Evolutionary conservation across 2,888 invertebrate genomes (phyloP).

Genomic region (Apamea crenata): DNA sequence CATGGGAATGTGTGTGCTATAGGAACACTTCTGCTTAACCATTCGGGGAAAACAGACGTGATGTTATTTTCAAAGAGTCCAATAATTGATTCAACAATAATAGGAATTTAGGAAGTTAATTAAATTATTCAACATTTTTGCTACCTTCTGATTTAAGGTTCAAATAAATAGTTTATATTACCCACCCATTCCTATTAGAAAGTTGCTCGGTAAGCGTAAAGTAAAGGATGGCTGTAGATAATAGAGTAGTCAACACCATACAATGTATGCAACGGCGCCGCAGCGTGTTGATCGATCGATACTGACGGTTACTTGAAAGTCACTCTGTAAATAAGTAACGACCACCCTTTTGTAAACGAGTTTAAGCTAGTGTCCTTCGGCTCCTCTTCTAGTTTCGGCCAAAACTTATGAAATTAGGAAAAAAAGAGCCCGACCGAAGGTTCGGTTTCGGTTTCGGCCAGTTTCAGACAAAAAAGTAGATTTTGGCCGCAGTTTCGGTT

Average conservation of each 20-base stretch:
- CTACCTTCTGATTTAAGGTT: background rate
- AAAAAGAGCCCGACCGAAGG: no score
- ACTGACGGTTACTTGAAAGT: constrained; percentile 42
- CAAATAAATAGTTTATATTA: background rate
- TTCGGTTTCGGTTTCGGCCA: no score
- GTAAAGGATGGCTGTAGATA: background rate
- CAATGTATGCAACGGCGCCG: constrained; percentile 29
- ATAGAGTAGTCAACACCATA: constrained; percentile 5
- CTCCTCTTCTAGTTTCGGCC: no score
- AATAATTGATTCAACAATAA: background rate
- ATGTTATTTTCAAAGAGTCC: background rate
- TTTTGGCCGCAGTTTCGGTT: background rate
- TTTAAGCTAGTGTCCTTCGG: background rate
- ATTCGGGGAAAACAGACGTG: background rate
- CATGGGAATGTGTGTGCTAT: background rate
- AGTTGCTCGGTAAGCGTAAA: background rate
- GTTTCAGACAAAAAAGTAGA: background rate
- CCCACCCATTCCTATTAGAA: background rate
- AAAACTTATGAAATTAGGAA: no score
- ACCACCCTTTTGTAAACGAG: constrained; percentile 15
- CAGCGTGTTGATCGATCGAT: constrained; percentile 15
- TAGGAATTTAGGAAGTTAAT: background rate
- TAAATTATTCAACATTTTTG: background rate
- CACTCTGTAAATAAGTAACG: constrained; percentile 32
- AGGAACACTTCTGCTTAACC: no score